A percentile compares a stretch with the other conserved stretches of the same genome.
These are phyloP conservation scores for Hipparchia sbordonii DNA, from an alignment of 2,888 invertebrate genomes.

Conservation along the genomic window DNA sequence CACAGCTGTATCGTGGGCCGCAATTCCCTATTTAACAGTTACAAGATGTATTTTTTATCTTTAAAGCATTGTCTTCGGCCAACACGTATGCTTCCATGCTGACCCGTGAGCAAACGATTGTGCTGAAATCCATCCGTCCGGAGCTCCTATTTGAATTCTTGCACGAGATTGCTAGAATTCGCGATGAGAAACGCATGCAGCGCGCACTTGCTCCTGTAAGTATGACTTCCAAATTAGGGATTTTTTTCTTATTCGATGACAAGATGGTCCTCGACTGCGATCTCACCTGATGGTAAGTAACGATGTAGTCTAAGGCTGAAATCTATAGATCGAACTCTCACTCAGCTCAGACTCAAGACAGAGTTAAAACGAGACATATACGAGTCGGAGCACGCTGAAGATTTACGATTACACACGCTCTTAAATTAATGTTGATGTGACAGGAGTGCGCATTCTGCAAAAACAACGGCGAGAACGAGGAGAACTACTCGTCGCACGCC, in stretches of 20 bases:
- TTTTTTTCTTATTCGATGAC: too few species aligned
- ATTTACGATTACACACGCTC: too few species aligned
- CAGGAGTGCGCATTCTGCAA: conserved; percentile 77
- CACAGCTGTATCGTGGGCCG: background rate
- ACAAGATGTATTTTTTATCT: background rate
- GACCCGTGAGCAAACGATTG: conserved; percentile 68
- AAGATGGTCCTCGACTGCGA: too few species aligned
- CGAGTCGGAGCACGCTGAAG: too few species aligned
- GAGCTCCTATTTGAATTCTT: conserved; percentile 69
- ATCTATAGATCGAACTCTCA: too few species aligned
- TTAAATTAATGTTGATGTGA: background rate
- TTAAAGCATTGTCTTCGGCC: conserved; percentile 66
- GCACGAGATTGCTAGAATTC: conserved; percentile 68
- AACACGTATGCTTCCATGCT: conserved; percentile 74
- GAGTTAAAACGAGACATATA: too few species aligned
- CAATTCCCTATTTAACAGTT: background rate
- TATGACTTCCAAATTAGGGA: conserved; percentile 7
- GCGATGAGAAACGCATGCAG: conserved; percentile 67
- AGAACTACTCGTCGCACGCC: conserved; percentile 85
- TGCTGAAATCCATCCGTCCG: conserved; percentile 70
- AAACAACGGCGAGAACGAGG: conserved; percentile 87
- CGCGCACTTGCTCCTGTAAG: conserved; percentile 69
- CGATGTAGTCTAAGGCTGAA: too few species aligned
- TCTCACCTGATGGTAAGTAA: too few species aligned
- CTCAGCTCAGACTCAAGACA: too few species aligned